Evolutionary conservation across 2,888 invertebrate genomes (phyloP).

Genomic region (Adela reaumurella): DNA sequence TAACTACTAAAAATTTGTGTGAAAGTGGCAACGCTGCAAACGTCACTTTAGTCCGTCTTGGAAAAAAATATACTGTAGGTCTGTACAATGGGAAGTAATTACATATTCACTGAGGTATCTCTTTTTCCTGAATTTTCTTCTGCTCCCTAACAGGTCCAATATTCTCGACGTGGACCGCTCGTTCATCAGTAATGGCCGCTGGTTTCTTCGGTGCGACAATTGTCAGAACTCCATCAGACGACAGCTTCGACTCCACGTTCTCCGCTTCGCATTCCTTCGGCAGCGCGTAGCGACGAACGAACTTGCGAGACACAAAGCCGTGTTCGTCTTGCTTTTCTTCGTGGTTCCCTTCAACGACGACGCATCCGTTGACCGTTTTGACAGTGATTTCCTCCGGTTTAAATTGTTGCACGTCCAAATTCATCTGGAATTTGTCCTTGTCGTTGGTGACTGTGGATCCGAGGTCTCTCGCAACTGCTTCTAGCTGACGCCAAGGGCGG

Average conservation of each 20-base stretch:
- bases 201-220: background rate
- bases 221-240: background rate
- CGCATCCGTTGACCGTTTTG: background rate
- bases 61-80: too few species aligned
- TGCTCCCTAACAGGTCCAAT: too few species aligned
- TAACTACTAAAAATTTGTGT: too few species aligned
- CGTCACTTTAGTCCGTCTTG: too few species aligned
- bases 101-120: too few species aligned
- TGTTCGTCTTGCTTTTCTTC: too few species aligned
- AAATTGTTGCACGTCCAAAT: conserved; percentile 1
- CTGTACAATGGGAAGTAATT: too few species aligned
- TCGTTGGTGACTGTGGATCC: background rate
- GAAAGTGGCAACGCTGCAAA: too few species aligned
- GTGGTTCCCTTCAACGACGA: background rate
- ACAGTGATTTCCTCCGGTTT: background rate
- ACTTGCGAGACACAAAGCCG: background rate
- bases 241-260: background rate
- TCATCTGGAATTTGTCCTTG: background rate
- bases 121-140: too few species aligned
- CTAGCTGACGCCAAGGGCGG: conserved; percentile 62
- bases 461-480: background rate
- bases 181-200: background rate
- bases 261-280: background rate
- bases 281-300: too few species aligned
- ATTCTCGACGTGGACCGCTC: too few species aligned